Base-by-base conservation (phyloP, 1,140 invertebrate genomes). In the Polypedilum pembai region DNA sequence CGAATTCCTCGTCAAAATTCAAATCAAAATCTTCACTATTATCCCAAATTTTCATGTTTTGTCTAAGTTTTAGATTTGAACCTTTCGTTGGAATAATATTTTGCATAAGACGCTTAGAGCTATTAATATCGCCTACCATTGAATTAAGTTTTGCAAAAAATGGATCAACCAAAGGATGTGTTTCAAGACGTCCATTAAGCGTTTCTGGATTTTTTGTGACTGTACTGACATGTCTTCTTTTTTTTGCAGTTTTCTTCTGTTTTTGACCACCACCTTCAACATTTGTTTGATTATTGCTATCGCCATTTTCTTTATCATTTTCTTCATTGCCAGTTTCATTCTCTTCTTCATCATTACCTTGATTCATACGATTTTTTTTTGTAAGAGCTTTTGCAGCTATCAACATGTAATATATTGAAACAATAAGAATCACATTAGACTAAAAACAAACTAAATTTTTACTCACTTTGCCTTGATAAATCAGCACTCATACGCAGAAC, bases 401-500 rank as follows among this genome's bases (percentile, higher is more conserved):
- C 3, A 56, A 74, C 45, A 24, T 45, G 7, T 1, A 41, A 73
- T 73, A 40, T n/a, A n/a, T n/a, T n/a, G n/a, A n/a, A n/a, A 15
- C 8, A 45, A 74, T 45, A 20, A 41, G 41, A 20, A 41, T 20
- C 8, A 1, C 5, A 45, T 21, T 45, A 17, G 8, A 20, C 3
- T 74, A 17, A 20, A 41, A 3, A 41, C 5, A 20, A 20, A 74
- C 5, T 5, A 40, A 1, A 41, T 56, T 17, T 24, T 2, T 8
- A 73, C 18, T 72, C 72, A 75, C 75, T 73, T 20, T 72, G 21
- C 17, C 72, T 79, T 77, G 76, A 80, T 3, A 88, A 80, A 8
- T 87, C 87, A 15, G 86, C 86, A 1, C 87, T 83, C 80, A 92
- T 87, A 78, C 90, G 90, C 72, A 90, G 82, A 7, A 89, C 86